These are phyloP conservation scores for Sebastes steindachneri DNA, from an alignment of 2,797 vertebrate genomes.

Conservation along the genomic window DNA sequence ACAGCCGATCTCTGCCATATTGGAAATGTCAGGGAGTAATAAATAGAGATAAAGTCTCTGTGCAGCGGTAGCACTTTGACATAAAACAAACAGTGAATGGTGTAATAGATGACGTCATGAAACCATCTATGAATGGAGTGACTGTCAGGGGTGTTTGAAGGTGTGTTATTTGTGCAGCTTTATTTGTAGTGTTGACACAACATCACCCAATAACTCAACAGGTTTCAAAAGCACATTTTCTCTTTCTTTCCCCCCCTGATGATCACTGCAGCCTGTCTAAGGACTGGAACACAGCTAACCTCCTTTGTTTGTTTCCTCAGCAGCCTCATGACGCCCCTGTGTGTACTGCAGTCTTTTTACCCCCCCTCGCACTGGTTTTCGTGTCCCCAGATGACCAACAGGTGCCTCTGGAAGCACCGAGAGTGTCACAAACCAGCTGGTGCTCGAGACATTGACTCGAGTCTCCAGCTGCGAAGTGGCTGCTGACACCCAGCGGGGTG, in stretches of 20 bases:
- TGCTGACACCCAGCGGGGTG: conserved; percentile 1
- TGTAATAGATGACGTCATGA: not conserved
- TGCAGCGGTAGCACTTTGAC: not conserved
- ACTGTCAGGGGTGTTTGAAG: not conserved
- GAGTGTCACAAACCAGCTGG: conserved; percentile 19
- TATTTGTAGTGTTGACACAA: not conserved
- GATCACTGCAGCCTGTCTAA: not conserved
- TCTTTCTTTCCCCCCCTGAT: not conserved
- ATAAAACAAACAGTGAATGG: not conserved
- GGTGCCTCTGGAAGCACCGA: not conserved
- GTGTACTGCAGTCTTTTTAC: not conserved
- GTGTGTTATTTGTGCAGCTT: not conserved
- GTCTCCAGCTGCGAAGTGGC: conserved; percentile 1
- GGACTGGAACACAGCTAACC: conserved; percentile 3
- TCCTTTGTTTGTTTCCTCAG: conserved; percentile 3
- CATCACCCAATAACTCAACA: not conserved
- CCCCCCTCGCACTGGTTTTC: not conserved
- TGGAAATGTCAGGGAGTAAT: not conserved
- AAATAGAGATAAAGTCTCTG: not conserved
- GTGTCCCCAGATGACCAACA: conserved; percentile 5
- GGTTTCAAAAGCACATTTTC: conserved; percentile 1
- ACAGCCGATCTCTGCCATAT: not conserved
- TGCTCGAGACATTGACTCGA: not conserved
- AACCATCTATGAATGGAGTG: not conserved
- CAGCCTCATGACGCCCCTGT: not conserved